Percentiles rank a stretch among this genome's conserved stretches.
These are phyloP conservation scores for Pogoniulus pusillus DNA, from an alignment of 2,797 vertebrate species.

Conservation along the genomic window DNA sequence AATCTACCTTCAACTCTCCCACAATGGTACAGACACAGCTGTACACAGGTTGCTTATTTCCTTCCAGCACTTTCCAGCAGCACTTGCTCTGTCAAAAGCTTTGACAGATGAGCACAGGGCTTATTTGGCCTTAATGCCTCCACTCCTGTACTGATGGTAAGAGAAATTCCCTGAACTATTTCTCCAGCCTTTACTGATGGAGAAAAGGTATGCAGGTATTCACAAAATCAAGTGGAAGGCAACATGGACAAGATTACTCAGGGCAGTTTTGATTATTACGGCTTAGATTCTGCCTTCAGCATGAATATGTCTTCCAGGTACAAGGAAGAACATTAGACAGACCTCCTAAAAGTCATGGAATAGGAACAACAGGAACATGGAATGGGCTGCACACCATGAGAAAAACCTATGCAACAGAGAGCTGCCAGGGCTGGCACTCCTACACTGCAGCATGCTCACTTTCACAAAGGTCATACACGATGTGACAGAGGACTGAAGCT, in stretches of 20 bases:
- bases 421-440: not conserved
- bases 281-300: not conserved
- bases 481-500: not conserved
- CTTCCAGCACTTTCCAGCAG: not conserved
- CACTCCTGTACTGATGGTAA: not conserved
- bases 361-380: too few relatives aligned
- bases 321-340: not conserved
- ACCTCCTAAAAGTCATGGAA: not conserved
- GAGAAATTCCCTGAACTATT: not conserved
- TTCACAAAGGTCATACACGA: not conserved
- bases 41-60: not conserved
- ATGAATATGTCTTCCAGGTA: not conserved
- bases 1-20: not conserved
- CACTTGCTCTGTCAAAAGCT: not conserved
- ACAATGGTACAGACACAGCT: not conserved
- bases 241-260: not conserved
- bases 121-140: not conserved
- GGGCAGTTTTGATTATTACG: not conserved
- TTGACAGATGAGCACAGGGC: not conserved
- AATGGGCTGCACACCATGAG: not conserved
- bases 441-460: not conserved
- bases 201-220: not conserved
- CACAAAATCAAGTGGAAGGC: not conserved
- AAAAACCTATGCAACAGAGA: not conserved
- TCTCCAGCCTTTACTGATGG: not conserved